Evolutionary conservation across 2,797 vertebrate genomes (phyloP).

Genomic region (Knipowitschia caucasica): DNA sequence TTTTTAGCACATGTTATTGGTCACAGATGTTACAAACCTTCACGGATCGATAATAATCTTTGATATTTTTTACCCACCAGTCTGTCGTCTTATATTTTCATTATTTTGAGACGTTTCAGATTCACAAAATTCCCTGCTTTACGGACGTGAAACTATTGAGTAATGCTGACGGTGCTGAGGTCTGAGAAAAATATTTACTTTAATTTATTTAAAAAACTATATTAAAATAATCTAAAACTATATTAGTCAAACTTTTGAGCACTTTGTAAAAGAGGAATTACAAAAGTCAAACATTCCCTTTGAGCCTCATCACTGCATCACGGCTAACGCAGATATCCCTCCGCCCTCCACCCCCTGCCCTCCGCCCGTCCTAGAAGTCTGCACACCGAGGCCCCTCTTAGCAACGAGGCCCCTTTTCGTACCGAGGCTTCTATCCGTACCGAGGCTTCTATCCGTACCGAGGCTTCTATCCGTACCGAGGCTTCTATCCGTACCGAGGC

Average conservation of each 20-base stretch:
- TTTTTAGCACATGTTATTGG: background rate
- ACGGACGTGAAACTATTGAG: no score
- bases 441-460: no score
- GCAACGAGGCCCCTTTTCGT: no score
- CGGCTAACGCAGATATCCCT: slow-evolving; percentile 49
- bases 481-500: no score
- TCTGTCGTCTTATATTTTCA: background rate
- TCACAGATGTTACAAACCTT: background rate
- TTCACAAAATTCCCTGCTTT: no score
- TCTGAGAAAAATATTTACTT: slow-evolving; percentile 35
- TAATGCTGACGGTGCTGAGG: slow-evolving; percentile 33
- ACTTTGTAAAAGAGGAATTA: slow-evolving; percentile 61
- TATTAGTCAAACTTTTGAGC: slow-evolving; percentile 50
- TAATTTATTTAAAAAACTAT: slow-evolving; percentile 41
- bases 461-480: no score
- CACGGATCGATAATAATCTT: no score
- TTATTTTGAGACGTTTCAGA: no score
- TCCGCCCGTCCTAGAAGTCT: no score
- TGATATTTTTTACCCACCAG: background rate
- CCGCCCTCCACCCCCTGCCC: slow-evolving; percentile 31
- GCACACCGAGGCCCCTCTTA: no score
- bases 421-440: no score
- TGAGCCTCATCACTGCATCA: slow-evolving; percentile 45
- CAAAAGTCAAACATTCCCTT: slow-evolving; percentile 42
- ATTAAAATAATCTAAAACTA: slow-evolving; percentile 43